A percentile compares a stretch with the other conserved stretches of the same genome.
These are phyloP conservation scores for Pararge aegeria DNA, from an alignment of 1,140 invertebrate species.

Conservation along the genomic window DNA sequence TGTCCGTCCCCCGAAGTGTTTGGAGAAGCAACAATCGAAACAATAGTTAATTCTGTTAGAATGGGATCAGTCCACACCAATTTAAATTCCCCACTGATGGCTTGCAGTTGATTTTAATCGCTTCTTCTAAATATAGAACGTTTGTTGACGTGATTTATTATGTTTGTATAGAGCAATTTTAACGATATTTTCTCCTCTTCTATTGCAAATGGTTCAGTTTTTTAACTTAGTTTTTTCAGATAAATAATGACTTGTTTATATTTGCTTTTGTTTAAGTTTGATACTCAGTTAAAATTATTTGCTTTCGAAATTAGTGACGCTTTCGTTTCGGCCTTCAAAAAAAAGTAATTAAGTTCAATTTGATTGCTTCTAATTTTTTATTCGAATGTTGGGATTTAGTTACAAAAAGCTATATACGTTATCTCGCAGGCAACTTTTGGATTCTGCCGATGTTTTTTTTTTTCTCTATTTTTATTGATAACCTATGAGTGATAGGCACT, in stretches of 20 bases:
- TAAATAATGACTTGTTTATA: neutral
- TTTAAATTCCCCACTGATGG: constrained; percentile 58
- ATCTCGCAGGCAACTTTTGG: too few species aligned
- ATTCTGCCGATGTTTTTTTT: too few species aligned
- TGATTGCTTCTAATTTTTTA: too few species aligned
- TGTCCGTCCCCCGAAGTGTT: constrained; percentile 56
- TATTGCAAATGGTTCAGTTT: neutral
- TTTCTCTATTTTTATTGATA: too few species aligned
- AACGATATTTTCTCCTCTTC: constrained; percentile 1
- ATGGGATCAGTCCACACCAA: constrained; percentile 51
- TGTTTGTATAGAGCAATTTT: constrained; percentile 34
- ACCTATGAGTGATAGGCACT: too few species aligned
- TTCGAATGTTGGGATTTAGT: too few species aligned
- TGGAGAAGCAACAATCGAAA: constrained; percentile 62
- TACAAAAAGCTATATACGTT: too few species aligned
- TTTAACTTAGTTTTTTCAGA: neutral
- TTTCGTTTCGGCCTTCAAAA: neutral
- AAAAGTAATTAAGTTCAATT: too few species aligned
- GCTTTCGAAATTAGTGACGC: neutral
- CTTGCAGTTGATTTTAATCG: constrained; percentile 24
- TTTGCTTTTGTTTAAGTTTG: neutral
- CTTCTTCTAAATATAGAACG: constrained; percentile 12
- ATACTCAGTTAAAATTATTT: neutral
- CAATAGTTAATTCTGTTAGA: constrained; percentile 59
- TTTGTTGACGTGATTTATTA: constrained; percentile 31